Evolutionary conservation across 1,140 invertebrate genomes (phyloP).

Genomic region (Zaprionus ghesquierei): DNA sequence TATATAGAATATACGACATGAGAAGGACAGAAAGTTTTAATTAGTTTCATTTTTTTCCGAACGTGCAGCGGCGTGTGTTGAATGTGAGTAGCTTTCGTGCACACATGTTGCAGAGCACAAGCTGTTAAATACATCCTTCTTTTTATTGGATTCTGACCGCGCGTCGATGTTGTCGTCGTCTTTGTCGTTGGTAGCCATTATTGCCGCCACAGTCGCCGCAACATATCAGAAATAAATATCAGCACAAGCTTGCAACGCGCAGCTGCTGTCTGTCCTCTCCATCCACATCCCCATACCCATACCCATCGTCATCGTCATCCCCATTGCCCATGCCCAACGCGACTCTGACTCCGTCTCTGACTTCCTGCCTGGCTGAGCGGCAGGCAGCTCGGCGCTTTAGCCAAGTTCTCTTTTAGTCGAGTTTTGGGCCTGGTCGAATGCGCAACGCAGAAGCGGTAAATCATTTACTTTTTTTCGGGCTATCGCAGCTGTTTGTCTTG

Average conservation of each 20-base stretch:
- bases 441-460: conserved; percentile 35
- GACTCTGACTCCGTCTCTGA: not conserved
- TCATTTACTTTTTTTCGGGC: conserved; percentile 15
- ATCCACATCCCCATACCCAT: not conserved
- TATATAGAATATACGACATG: not conserved
- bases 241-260: conserved; percentile 39
- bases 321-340: not conserved
- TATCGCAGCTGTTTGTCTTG: conserved; percentile 7
- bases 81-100: not conserved
- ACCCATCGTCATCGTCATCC: not conserved
- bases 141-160: conserved; percentile 1
- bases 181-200: not conserved
- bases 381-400: not conserved
- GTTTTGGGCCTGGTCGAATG: conserved; percentile 47
- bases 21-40: not conserved
- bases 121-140: conserved; percentile 10
- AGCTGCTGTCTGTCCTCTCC: conserved; percentile 32
- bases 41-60: not conserved
- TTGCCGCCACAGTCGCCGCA: conserved; percentile 1
- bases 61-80: not conserved
- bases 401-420: conserved; percentile 50
- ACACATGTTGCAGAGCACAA: conserved; percentile 10
- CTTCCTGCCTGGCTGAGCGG: not conserved
- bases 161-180: not conserved
- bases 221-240: conserved; percentile 33